Conservation (phyloP, 37 sponge, comb jelly and placozoan genomes). For the Oopsacas minuta region DNA sequence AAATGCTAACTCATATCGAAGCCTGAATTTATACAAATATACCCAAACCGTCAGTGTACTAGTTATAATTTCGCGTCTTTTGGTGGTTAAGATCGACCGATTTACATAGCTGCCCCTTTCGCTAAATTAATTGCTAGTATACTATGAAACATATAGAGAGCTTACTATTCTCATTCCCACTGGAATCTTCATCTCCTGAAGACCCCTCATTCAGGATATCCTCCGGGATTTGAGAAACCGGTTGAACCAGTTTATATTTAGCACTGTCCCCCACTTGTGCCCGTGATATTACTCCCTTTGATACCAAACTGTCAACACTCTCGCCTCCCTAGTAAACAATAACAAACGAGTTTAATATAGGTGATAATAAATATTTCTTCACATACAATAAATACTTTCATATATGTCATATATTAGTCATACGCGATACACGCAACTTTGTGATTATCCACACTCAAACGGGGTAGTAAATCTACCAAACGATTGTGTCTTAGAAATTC, state of each 20-base stretch:
- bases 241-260: background rate
- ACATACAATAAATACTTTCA: too few relatives aligned
- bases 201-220: background rate
- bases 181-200: background rate
- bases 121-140: too few relatives aligned
- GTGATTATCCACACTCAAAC: background rate
- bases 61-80: too few relatives aligned
- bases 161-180: background rate
- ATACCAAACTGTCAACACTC: background rate
- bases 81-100: too few relatives aligned
- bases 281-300: background rate
- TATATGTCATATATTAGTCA: background rate
- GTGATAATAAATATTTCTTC: background rate
- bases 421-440: background rate
- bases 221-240: background rate
- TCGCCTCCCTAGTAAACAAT: background rate
- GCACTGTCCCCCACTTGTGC: background rate
- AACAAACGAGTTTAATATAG: background rate
- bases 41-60: too few relatives aligned
- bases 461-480: background rate
- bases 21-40: too few relatives aligned
- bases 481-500: background rate
- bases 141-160: too few relatives aligned
- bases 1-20: too few relatives aligned
- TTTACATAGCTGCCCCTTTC: too few relatives aligned